Conservation (phyloP, 1,140 invertebrate genomes). For the Dendroctonus valens region DNA sequence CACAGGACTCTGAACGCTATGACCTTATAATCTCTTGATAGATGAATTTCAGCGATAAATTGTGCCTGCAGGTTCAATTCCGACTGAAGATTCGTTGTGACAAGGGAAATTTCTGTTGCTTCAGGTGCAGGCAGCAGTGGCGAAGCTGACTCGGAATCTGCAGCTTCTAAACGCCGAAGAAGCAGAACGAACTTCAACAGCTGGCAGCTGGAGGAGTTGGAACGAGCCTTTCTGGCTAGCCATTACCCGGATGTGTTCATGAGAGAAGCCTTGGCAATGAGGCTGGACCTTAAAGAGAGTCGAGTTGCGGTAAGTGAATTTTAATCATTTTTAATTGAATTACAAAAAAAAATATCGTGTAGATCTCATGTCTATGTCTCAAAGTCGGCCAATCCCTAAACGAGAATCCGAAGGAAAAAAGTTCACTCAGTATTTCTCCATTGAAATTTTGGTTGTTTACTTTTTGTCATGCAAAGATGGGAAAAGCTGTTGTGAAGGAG, state of each 20-base stretch:
- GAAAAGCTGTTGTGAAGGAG: no score
- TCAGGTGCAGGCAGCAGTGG: slow-evolving; percentile 53
- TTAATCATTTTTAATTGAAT: background rate
- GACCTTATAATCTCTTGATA: slow-evolving; percentile 5
- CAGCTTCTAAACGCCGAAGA: slow-evolving; percentile 77
- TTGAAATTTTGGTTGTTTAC: no score
- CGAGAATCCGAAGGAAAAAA: no score
- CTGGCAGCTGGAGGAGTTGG: slow-evolving; percentile 98
- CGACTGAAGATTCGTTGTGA: no score
- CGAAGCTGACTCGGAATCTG: slow-evolving; percentile 62
- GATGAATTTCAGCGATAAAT: slow-evolving; percentile 5
- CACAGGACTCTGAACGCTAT: slow-evolving; percentile 3
- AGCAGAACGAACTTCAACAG: slow-evolving; percentile 98
- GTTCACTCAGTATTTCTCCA: no score
- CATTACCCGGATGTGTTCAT: slow-evolving; percentile 99
- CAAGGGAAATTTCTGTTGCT: background rate
- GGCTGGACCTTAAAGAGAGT: slow-evolving; percentile 95
- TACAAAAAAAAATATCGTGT: background rate
- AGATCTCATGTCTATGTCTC: no score
- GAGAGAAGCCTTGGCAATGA: slow-evolving; percentile 92
- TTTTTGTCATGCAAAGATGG: no score
- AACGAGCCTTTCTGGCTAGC: slow-evolving; percentile 91
- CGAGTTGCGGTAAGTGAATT: slow-evolving; percentile 88
- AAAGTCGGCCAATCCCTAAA: no score
- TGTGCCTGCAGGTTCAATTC: background rate